Evolutionary conservation across 2,797 vertebrate species (phyloP), one percentile per base, ranked within the genome.

Genomic region (Pitangus sulphuratus): DNA sequence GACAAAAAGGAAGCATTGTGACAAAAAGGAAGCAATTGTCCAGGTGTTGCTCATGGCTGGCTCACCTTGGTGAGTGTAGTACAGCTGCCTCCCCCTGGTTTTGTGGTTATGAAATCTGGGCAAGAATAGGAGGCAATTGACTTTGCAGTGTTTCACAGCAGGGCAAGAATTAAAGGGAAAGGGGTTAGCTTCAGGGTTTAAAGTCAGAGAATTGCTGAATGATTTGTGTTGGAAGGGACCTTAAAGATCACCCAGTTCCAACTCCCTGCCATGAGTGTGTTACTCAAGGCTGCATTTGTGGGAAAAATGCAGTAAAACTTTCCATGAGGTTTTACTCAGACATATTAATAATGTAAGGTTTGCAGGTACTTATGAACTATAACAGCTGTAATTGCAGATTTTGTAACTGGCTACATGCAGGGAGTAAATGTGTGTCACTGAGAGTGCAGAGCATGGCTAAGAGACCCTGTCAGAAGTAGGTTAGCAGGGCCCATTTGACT

Each of bases 211-310:
- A 54, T 28, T 11, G 24, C n/a, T 39, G 13, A 70, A 7, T 15
- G 12, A 20, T 33, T 57, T 58, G 25, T 7, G 50, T 15, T n/a
- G 33, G 40, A 68, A 62, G 28, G 15, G 24, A 31, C 30, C 1
- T 54, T 22, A 26, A 26, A 40, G 28, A 39, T 45, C 11, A 39
- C 12, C 11, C 48, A 1, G 14, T 62, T 82, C 26, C 48, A 42
- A 3, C 5, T 6, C 44, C 15, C 26, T 56, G 22, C 42, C 3
- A 2, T 22, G n/a, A 60, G 37, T 9, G 39, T 26, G 31, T 74
- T 18, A 21, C 6, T 5, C 47, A 65, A 35, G 16, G 19, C 50
- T 75, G 28, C 0, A 0, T 10, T 48, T 47, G 24, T 19, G n/a
- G 19, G 9, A 24, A 12, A 78, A 72, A 31, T 5, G 22, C 57